These are phyloP conservation scores for Maniola jurtina DNA, from an alignment of 1,140 invertebrate genomes.

Conservation along the genomic window DNA sequence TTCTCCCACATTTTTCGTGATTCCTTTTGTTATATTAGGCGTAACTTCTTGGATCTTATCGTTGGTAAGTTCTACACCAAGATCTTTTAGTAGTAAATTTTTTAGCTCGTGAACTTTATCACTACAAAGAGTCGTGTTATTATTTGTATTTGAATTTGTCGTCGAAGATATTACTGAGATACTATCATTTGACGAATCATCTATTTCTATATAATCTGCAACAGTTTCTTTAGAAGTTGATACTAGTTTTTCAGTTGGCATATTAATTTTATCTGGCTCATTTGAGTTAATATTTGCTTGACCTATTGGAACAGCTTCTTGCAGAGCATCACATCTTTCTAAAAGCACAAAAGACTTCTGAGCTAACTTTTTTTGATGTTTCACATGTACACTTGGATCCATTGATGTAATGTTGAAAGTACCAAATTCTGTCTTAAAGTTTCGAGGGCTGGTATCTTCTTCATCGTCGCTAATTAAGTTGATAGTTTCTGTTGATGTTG, in stretches of 20 bases:
- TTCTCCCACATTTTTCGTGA: neutral
- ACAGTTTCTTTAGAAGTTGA: conserved; percentile 11
- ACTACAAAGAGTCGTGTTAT: neutral
- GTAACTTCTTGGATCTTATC: neutral
- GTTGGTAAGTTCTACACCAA: conserved; percentile 22
- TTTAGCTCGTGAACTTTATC: conserved; percentile 29
- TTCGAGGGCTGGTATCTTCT: conserved; percentile 33
- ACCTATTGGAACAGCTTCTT: conserved; percentile 7
- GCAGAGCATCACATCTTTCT: conserved; percentile 19
- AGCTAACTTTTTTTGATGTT: conserved; percentile 54
- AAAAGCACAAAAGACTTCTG: conserved; percentile 48
- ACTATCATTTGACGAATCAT: conserved; percentile 41
- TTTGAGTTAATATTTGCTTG: neutral
- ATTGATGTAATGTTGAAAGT: conserved; percentile 37
- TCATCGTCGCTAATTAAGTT: conserved; percentile 68
- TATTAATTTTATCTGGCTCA: neutral
- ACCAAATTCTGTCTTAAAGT: conserved; percentile 56
- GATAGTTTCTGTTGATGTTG: conserved; percentile 46
- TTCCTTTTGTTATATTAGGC: neutral
- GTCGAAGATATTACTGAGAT: neutral
- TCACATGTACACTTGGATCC: conserved; percentile 33
- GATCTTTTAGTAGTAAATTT: conserved; percentile 36
- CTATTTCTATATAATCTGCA: conserved; percentile 40
- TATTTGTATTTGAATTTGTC: conserved; percentile 2
- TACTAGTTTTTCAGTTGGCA: neutral